Percentiles rank a stretch among this genome's conserved stretches.
These are phyloP conservation scores for Dichetophora obliterata DNA, from an alignment of 2,888 invertebrate genomes.

Conservation along the genomic window DNA sequence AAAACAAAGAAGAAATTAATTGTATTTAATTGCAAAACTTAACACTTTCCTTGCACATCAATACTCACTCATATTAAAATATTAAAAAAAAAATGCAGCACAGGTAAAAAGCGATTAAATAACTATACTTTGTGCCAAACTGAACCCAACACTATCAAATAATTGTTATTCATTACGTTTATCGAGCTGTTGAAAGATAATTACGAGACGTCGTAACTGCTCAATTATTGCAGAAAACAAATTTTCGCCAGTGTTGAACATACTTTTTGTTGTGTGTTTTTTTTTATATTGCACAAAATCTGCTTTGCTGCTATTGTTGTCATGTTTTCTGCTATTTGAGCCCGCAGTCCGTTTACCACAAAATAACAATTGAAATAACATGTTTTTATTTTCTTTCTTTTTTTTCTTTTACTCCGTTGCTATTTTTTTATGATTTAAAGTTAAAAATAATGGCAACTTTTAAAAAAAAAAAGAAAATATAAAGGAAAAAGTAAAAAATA, in stretches of 20 bases:
- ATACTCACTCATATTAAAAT: too few species aligned
- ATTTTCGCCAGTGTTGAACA: constrained; percentile 6
- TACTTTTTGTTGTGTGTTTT: background rate
- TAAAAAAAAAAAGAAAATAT: background rate
- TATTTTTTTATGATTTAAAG: background rate
- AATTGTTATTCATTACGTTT: constrained; percentile 42
- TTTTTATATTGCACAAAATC: background rate
- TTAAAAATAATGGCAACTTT: constrained; percentile 6
- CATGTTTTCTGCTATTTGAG: background rate
- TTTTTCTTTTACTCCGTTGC: background rate
- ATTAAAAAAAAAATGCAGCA: background rate
- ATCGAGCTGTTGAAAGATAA: constrained; percentile 42
- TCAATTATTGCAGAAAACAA: constrained; percentile 36
- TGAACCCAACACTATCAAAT: constrained; percentile 5
- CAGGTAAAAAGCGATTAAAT: constrained; percentile 5
- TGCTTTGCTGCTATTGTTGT: background rate
- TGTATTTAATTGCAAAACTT: background rate
- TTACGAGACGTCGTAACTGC: constrained; percentile 40
- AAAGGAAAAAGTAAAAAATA: background rate
- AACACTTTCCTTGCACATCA: background rate
- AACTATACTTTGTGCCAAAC: background rate
- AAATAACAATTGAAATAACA: background rate
- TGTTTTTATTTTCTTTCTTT: background rate
- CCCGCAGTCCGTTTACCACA: background rate
- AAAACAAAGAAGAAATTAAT: too few species aligned